Base-by-base conservation (phyloP, 2,888 invertebrate species). In the Druceiella hillmani region DNA sequence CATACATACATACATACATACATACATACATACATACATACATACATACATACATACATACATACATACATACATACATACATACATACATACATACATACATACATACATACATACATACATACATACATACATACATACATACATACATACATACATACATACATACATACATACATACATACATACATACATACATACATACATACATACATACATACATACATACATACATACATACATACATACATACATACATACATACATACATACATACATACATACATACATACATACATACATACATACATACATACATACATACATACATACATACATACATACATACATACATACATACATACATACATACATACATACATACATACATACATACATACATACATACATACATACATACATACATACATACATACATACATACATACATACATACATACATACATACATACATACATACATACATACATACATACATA, bases 1-100 rank as follows among this genome's bases (percentile, higher is more conserved):
- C 22, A 20, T 20, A 20, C 22, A 20, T 20, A 20, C 22, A 20
- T 20, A 20, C 22, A 20, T 20, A 20, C 22, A 20, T 20, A 20
- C 22, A 20, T 20, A 20, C 22, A 20, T 20, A 20, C 22, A 20
- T 20, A 20, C 22, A 20, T 20, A 20, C 22, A 20, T 20, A 20
- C 22, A 20, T 20, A 20, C 22, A 20, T 20, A 20, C 22, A 20
- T 20, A 20, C 22, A 20, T 20, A 20, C 22, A 20, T 20, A 20
- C 22, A 20, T 20, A 20, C 22, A 20, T 20, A 20, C 22, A 20
- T 20, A 20, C 22, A 20, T 20, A 20, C 22, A 20, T 20, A 20
- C 22, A 20, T 20, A 20, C 22, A 20, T 20, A 20, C 22, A 20
- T 20, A 20, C 22, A 20, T 20, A 20, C 22, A 20, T 20, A 20